Base-by-base conservation (phyloP, 1,140 invertebrate species). In the Drosophila pandora region DNA sequence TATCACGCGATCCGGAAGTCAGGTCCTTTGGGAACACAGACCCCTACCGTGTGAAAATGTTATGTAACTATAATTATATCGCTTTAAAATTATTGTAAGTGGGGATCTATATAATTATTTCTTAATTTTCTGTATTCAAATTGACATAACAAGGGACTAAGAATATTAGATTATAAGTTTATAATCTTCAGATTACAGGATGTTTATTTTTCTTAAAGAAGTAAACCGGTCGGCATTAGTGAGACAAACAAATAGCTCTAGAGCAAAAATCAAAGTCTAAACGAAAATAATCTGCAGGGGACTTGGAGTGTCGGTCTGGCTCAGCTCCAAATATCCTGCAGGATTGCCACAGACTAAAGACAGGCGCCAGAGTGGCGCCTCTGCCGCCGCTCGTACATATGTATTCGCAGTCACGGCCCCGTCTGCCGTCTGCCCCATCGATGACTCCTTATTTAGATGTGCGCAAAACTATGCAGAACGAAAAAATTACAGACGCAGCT, bases 401-500 rank as follows among this genome's bases (percentile, higher is more conserved):
- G 64, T 69, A 55, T 68, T 54, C 65, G 52, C 34, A 49, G 62
- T 10, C 53, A 30, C 12, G 12, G 70, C 52, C 23, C 25, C 25
- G 54, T 34, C 60, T 55, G 53, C 10, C 52, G 37, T 47, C 34
- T 75, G 49, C 68, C 67, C 77, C 76, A 81, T 70, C 81, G 73
- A 77, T 52, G 47, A 48, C 43, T 43, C 56, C 76, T 85, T 81
- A 78, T 81, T 78, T 85, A 71, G 82, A 78, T 67, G 82, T 72
- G 76, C 69, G 82, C 69, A 62, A 67, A 85, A 87, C 82, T 81
- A 77, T 77, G 65, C 73, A 63, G 32, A 47, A 21, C 47, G 45
- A 53, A 76, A 84, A 65, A 81, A 70, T 58, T 65, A 71, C 79
- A 88, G 76, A 88, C 79, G 61, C 79, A 88, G 64, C 60, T 83